phyloP scores from a whole-genome alignment of 2,888 invertebrate species.

The Anthophora plumipes region DNA sequence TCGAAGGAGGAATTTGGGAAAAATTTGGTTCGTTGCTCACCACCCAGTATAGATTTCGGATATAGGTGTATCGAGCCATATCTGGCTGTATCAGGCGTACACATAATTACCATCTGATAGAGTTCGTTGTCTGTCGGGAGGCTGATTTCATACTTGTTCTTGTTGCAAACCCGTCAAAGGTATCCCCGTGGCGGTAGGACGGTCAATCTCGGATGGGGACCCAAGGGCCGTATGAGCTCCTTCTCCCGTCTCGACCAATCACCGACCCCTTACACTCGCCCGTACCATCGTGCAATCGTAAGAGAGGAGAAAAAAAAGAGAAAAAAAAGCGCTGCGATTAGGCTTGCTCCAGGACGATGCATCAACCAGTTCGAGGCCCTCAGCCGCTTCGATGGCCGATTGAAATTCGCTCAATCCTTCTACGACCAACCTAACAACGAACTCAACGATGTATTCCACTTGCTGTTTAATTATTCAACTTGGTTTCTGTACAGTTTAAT shows the following conservation, averaged over 20 bases:
- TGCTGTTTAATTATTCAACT: too few relatives aligned
- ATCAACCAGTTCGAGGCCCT: conserved; percentile 72
- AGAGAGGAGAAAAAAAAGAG: conserved; percentile 64
- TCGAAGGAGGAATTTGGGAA: background rate
- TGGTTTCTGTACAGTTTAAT: too few relatives aligned
- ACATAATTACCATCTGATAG: conserved; percentile 85
- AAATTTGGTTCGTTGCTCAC: conserved; percentile 33
- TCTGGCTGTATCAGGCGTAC: conserved; percentile 81
- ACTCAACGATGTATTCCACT: too few relatives aligned
- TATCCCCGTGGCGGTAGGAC: conserved; percentile 83
- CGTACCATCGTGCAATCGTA: conserved; percentile 71
- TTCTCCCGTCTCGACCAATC: conserved; percentile 82
- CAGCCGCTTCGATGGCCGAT: conserved; percentile 81
- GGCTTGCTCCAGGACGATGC: conserved; percentile 75
- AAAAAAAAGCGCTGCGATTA: conserved; percentile 74
- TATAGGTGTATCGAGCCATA: conserved; percentile 79
- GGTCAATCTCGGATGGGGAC: conserved; percentile 81
- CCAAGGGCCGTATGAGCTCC: conserved; percentile 80
- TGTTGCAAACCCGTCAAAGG: conserved; percentile 83
- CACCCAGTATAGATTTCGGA: conserved; percentile 82
- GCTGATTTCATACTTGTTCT: conserved; percentile 83
- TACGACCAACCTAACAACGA: conserved; percentile 10
- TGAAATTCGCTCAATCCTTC: conserved; percentile 68
- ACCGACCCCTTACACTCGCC: conserved; percentile 76
- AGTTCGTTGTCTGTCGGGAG: conserved; percentile 84